These are phyloP conservation scores for Halesus radiatus DNA, from an alignment of 1,140 invertebrate species.

Conservation along the genomic window DNA sequence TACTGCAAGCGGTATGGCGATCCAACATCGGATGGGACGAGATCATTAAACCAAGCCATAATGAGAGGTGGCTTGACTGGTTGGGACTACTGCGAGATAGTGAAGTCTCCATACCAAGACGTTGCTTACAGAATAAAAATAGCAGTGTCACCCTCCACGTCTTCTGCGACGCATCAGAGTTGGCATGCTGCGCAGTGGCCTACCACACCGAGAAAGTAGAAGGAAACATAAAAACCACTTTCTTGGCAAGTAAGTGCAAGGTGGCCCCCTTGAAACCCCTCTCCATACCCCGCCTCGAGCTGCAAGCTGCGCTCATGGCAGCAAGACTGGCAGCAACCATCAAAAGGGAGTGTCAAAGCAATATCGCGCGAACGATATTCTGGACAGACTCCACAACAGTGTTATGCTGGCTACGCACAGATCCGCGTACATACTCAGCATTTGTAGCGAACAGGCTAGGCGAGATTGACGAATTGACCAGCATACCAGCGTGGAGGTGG, in stretches of 20 bases:
- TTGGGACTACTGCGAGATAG: not conserved
- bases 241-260: slow-evolving; percentile 42
- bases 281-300: slow-evolving; percentile 61
- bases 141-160: not conserved
- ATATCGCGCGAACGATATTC: slow-evolving; percentile 37
- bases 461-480: slow-evolving; percentile 59
- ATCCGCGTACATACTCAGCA: slow-evolving; percentile 55
- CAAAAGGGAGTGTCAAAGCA: slow-evolving; percentile 54
- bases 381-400: slow-evolving; percentile 60
- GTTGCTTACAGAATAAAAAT: not conserved
- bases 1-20: slow-evolving; percentile 63
- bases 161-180: slow-evolving; percentile 19
- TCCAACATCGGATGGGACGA: slow-evolving; percentile 61
- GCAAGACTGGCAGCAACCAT: slow-evolving; percentile 55
- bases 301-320: slow-evolving; percentile 61
- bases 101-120: not conserved
- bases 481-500: slow-evolving; percentile 49
- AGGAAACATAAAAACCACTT: not conserved
- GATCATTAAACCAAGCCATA: slow-evolving; percentile 43
- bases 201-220: not conserved
- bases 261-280: slow-evolving; percentile 59
- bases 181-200: not conserved
- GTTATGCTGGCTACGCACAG: slow-evolving; percentile 58
- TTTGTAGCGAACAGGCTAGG: slow-evolving; percentile 62
- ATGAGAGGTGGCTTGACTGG: slow-evolving; percentile 48